A percentile compares a stretch with the other conserved stretches of the same genome.
Conservation (phyloP, 2,888 invertebrate species). For the Amiota minor region DNA sequence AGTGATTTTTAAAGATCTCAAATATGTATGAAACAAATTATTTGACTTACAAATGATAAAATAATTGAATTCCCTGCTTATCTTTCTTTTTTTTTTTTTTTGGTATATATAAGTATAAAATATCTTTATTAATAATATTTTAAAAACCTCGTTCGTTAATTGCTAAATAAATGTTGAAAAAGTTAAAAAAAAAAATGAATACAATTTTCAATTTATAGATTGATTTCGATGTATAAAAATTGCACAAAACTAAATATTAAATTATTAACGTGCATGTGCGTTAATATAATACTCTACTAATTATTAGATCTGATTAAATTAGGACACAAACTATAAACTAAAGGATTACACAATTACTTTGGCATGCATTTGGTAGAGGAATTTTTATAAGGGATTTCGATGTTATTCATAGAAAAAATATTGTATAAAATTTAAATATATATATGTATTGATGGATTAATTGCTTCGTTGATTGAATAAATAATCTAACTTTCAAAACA, state of each 20-base stretch:
- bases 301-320: neutral
- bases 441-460: neutral
- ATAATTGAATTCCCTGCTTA: too few relatives aligned
- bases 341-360: constrained; percentile 35
- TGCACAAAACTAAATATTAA: constrained; percentile 4
- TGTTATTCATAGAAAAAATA: too few relatives aligned
- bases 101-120: constrained; percentile 25
- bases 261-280: constrained; percentile 11
- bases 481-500: constrained; percentile 71
- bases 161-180: constrained; percentile 17
- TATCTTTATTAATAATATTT: constrained; percentile 18
- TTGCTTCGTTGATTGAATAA: neutral
- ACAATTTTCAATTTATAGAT: neutral
- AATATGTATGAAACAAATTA: too few relatives aligned
- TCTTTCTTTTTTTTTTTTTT: neutral
- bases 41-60: too few relatives aligned
- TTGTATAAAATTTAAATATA: neutral
- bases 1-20: too few relatives aligned
- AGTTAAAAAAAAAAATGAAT: constrained; percentile 19
- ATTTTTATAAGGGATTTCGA: neutral
- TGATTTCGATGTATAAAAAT: constrained; percentile 23
- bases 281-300: constrained; percentile 14
- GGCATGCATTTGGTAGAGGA: constrained; percentile 27
- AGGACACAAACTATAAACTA: neutral
- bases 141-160: constrained; percentile 10